phyloP scores from a whole-genome alignment of 2,113 vertebrate genomes.

The Arenaria interpres region DNA sequence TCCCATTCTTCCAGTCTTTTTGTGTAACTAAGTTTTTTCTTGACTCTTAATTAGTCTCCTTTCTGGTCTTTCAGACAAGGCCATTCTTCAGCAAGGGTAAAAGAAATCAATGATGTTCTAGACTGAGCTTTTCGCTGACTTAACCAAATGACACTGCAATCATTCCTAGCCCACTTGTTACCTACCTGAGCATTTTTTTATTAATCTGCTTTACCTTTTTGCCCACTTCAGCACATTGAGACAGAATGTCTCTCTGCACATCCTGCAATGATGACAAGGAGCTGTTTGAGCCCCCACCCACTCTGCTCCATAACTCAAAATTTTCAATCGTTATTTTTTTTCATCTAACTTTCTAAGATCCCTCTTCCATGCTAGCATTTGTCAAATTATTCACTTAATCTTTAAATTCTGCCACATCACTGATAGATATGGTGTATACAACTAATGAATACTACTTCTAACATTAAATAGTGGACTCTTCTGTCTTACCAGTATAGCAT shows the following conservation, averaged over 20 bases:
- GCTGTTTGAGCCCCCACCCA: background rate
- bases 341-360: background rate
- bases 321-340: background rate
- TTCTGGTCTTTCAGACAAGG: background rate
- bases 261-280: background rate
- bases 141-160: background rate
- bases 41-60: background rate
- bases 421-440: background rate
- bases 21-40: background rate
- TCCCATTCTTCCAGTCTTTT: background rate
- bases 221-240: background rate
- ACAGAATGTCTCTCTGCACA: background rate
- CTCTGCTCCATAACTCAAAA: background rate
- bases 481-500: background rate
- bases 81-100: background rate
- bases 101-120: background rate
- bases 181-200: background rate
- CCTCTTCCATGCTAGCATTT: background rate
- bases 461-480: background rate
- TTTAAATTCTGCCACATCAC: background rate
- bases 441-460: background rate
- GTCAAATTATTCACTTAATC: background rate
- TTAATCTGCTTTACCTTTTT: background rate
- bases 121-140: background rate
- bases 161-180: background rate